Evolutionary conservation across 2,888 invertebrate species (phyloP), one percentile per base, ranked within the genome.

Genomic region (Osedax fenrisi): DNA sequence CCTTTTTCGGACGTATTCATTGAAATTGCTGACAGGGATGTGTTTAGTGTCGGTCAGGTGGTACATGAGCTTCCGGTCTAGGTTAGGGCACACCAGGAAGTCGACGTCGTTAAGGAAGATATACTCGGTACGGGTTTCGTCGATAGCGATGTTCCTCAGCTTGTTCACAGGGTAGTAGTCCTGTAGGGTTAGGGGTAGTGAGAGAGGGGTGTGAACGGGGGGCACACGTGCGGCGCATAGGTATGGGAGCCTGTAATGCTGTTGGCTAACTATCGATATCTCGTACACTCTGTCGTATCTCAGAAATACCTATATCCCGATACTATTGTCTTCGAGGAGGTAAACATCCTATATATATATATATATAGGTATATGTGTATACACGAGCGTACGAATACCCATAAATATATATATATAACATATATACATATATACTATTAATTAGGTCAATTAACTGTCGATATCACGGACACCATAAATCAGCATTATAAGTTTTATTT

Each of bases 101-200:
- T 68, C 68, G 13, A 68, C 21, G 26, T 68, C 68, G 26, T 25
- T 68, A 1, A 21, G 26, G 68, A 68, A 68, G 25, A 68, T 27
- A 2, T 68, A 68, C 27, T 68, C 27, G 23, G 68, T 68, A 22
- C 22, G 2, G 17, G 26, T 21, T 17, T 26, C 27, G 10, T 26
- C 23, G 26, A 68, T 3, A 2, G 68, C 68, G 10, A 68, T 27
- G 27, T 68, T 68, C 22, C 68, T 24, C 1, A 68, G 27, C 26
- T 22, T 26, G 26, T 68, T 68, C 68, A 68, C 68, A 0, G 68
- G 68, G n/a, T 68, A 68, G 27, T 68, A 68, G 10, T 13, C 22
- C 68, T 68, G 26, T 26, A 0, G n/a, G n/a, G n/a, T n/a, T n/a
- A n/a, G n/a, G n/a, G n/a, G n/a, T n/a, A n/a, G n/a, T n/a, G n/a